Evolutionary conservation across 2,888 invertebrate genomes (phyloP).

Genomic region (Himalopsyche kuldschensis): DNA sequence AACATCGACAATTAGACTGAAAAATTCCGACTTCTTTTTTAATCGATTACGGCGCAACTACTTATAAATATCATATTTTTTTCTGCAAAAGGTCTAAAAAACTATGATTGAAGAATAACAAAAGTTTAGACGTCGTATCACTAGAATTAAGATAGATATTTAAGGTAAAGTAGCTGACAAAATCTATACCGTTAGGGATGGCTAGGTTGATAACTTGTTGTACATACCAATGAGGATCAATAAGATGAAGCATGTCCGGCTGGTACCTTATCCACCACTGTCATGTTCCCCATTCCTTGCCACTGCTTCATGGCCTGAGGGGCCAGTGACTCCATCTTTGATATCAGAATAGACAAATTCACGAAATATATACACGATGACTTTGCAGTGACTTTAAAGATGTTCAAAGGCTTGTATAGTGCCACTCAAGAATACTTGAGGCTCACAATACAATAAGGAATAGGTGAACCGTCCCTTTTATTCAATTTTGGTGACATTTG

Average conservation of each 20-base stretch:
- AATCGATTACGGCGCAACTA: no score
- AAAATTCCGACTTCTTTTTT: no score
- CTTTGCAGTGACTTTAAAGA: not conserved
- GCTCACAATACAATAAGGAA: conserved; percentile 21
- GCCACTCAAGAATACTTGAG: conserved; percentile 20
- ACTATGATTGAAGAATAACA: no score
- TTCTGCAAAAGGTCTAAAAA: no score
- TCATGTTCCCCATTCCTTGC: conserved; percentile 52
- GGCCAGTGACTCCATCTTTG: not conserved
- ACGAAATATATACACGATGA: not conserved
- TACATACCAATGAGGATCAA: conserved; percentile 67
- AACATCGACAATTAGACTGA: no score
- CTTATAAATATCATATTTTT: no score
- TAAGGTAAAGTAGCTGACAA: no score
- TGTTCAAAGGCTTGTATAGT: not conserved
- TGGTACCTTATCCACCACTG: conserved; percentile 69
- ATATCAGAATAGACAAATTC: not conserved
- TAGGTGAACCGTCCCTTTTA: not conserved
- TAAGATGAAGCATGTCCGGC: conserved; percentile 70
- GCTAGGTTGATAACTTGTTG: not conserved
- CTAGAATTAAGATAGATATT: no score
- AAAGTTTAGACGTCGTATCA: no score
- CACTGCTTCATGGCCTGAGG: conserved; percentile 10
- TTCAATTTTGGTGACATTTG: not conserved
- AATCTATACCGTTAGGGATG: no score